Evolutionary conservation across 2,797 vertebrate species (phyloP), one percentile per base, ranked within the genome.

Genomic region (Anguilla pacifica): DNA sequence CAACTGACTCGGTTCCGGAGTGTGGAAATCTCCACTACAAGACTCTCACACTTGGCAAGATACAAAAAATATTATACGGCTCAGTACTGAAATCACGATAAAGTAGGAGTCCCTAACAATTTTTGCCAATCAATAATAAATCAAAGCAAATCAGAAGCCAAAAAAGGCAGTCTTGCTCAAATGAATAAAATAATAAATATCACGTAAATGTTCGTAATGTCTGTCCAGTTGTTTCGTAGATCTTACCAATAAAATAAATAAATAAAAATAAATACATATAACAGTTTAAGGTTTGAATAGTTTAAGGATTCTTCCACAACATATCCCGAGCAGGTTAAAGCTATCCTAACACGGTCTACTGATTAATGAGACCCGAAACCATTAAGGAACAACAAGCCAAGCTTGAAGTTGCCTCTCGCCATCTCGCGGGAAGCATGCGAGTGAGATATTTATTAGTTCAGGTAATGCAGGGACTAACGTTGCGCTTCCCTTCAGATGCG

Each of bases 401-500:
- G 85, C 77, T 49, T 67, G 85, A 86, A 86, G 77, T 86, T 83
- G 79, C 81, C 83, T 49, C 61, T 72, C 59, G 81, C 53, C 59
- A 84, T 89, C 85, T 84, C 85, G 31, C 72, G 82, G 85, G 88
- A 84, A 85, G 70, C 46, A 28, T 53, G 88, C 67, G 87, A 88
- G 89, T 79, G 89, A 89, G 85, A 89, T 92, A 91, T 91, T 91
- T 90, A 92, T 92, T 92, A 94, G 94, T 93, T 92, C 92, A 92
- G 91, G 92, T 92, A 94, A 94, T 90, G 94, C 92, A 89, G 92
- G 92, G 92, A 89, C 91, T 91, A 91, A 93, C 88, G 87, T 89
- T 89, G 89, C 89, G 90, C 89, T 89, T 89, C 86, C 89, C 88
- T 90, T 88, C 92, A 94, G 92, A 94, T 94, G 91, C 92, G 89